Evolutionary conservation across 2,797 vertebrate genomes (phyloP).

Genomic region (Coreius guichenoti): DNA sequence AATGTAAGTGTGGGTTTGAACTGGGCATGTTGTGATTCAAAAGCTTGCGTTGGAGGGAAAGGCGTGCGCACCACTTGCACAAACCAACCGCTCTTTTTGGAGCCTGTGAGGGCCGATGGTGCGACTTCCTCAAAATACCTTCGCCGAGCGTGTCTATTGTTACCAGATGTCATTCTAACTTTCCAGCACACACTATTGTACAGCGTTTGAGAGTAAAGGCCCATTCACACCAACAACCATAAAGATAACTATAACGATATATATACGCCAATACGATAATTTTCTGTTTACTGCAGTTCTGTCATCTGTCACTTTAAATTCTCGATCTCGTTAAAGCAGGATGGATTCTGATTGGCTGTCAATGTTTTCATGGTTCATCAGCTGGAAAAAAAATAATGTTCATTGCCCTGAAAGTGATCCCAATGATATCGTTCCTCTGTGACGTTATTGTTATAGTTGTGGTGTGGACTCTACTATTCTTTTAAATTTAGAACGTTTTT

Average conservation of each 20-base stretch:
- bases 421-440: not conserved
- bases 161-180: conserved; percentile 60
- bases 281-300: not conserved
- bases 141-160: conserved; percentile 54
- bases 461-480: not conserved
- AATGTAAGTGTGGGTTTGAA: conserved; percentile 53
- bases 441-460: not conserved
- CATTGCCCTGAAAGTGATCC: not conserved
- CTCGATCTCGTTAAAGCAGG: not conserved
- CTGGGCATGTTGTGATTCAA: conserved; percentile 55
- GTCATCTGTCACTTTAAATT: not conserved
- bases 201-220: not conserved
- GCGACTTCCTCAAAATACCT: conserved; percentile 57
- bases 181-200: conserved; percentile 41
- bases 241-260: not conserved
- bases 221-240: not conserved
- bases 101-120: conserved; percentile 42
- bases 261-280: not conserved
- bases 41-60: conserved; percentile 47
- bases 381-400: not conserved
- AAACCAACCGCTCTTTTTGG: conserved; percentile 37
- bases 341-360: not conserved
- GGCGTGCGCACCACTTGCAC: conserved; percentile 41
- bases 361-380: not conserved
- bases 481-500: not conserved